phyloP scores from a whole-genome alignment of 2,888 invertebrate species.

The Terebella lapidaria region DNA sequence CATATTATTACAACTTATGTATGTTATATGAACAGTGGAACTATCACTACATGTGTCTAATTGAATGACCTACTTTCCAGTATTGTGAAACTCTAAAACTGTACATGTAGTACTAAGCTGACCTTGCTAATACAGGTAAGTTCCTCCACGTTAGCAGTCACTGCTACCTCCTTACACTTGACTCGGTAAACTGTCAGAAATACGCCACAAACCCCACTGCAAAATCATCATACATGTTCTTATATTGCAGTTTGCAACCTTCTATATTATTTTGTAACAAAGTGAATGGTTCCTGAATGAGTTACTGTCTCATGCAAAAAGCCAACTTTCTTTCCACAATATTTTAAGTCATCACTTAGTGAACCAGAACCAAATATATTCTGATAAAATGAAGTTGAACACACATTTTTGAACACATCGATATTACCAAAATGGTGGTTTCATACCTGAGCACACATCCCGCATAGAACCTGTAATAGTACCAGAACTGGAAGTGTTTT shows the following conservation, averaged over 20 bases:
- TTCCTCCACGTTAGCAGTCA: background rate
- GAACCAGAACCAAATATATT: background rate
- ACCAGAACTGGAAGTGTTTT: slow-evolving; percentile 6
- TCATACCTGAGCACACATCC: slow-evolving; percentile 6
- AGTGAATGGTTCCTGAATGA: background rate
- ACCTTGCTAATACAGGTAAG: background rate
- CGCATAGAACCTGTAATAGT: slow-evolving; percentile 5
- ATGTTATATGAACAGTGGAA: no score
- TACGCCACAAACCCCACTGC: background rate
- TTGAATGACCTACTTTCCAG: no score
- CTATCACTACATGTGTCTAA: no score
- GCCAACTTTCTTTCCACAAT: background rate
- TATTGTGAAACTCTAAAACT: no score
- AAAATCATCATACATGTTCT: background rate
- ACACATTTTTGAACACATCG: no score
- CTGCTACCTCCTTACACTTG: background rate
- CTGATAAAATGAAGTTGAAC: background rate
- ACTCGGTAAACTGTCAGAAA: background rate
- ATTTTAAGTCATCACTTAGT: no score
- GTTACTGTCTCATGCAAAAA: background rate
- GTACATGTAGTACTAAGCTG: no score
- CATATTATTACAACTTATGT: no score
- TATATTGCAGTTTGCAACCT: background rate
- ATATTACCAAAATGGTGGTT: background rate
- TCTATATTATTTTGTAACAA: background rate